Base-by-base conservation (phyloP, 2,113 vertebrate genomes). In the Rattus norvegicus region DNA sequence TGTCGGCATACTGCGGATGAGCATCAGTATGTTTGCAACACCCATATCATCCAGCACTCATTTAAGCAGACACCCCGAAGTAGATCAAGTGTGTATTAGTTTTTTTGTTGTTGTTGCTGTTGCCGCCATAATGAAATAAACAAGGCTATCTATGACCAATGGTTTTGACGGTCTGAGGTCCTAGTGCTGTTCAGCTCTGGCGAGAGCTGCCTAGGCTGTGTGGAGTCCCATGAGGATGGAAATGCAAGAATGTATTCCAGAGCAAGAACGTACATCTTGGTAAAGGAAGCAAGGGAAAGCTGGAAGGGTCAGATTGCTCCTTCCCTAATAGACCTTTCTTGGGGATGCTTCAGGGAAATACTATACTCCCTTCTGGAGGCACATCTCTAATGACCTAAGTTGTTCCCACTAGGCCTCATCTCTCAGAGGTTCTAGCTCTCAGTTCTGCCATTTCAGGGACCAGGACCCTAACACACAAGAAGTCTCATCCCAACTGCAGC, bases 211-310 rank as follows among this genome's bases (percentile, higher is more conserved):
- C 20, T 14, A 20, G 43, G 69, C 56, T 65, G 33, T n/a, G 28
- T 36, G 0, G 1, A 56, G 8, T n/a, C 10, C 20, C 22, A 63
- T 1, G 24, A 33, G 28, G 43, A n/a, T 4, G 7, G 33, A 39
- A 24, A 77, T 43, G 33, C 43, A 54, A 19, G 59, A 49, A 26
- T 28, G 24, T 28, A 13, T 59, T 13, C 19, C 39, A 33, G 17
- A 63, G 39, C 56, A 49, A 67, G 47, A 43, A 36, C 43, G 6
- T 69, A n/a, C 17, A 39, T 36, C 72, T 77, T 54, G 24, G 20
- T 43, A 33, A 11, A 65, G 73, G 36, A 93, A 93, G 28, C 84
- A 73, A 56, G n/a, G 67, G 43, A 26, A 16, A 76, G 26, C 36
- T 69, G 43, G 20, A 19, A 43, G 72, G 72, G 26, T 8, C 30